phyloP scores from a whole-genome alignment of 2,113 vertebrate genomes.

The Leucopsar rothschildi region DNA sequence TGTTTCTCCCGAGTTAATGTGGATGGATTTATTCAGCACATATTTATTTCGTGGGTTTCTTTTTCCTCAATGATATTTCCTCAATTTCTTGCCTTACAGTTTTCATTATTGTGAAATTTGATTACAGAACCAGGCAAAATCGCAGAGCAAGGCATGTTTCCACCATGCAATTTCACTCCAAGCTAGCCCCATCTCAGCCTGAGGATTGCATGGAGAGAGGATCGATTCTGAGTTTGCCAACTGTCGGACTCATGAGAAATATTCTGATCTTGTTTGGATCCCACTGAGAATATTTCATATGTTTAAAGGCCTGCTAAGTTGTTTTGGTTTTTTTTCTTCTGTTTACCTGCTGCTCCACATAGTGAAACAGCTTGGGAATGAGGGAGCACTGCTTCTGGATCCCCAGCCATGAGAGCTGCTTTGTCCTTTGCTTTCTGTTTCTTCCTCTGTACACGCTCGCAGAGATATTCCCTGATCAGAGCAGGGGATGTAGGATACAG shows the following conservation, averaged over 20 bases:
- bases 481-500: neutral
- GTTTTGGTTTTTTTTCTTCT: neutral
- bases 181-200: neutral
- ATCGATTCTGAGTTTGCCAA: conserved; percentile 22
- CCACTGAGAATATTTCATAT: neutral
- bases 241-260: neutral
- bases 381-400: neutral
- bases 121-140: conserved; percentile 50
- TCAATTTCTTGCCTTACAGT: conserved; percentile 54
- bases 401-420: neutral
- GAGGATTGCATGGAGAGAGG: neutral
- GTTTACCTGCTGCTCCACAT: neutral
- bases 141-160: conserved; percentile 13
- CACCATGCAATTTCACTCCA: neutral
- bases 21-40: conserved; percentile 23
- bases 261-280: neutral
- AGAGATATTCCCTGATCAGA: conserved; percentile 17
- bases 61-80: conserved; percentile 39
- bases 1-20: neutral
- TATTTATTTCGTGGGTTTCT: conserved; percentile 19
- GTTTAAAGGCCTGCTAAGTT: neutral
- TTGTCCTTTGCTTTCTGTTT: neutral
- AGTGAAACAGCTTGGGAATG: neutral
- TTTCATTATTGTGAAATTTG: conserved; percentile 60
- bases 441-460: neutral